Conservation (phyloP, 2,888 invertebrate genomes). For the Orthonevra nobilis region DNA sequence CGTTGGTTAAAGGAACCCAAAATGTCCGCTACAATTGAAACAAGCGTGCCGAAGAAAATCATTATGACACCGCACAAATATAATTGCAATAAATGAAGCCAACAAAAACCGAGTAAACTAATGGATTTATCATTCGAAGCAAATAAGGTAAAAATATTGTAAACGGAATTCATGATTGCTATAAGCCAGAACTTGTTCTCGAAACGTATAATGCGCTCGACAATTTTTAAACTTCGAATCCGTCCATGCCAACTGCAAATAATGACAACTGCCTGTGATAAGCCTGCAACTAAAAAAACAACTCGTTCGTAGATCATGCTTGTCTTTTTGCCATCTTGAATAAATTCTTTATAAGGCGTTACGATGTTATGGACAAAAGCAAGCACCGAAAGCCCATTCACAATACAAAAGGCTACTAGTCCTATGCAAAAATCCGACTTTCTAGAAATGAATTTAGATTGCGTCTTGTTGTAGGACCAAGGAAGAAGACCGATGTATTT, state of each 20-base stretch:
- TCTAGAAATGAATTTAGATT: slow-evolving; percentile 2
- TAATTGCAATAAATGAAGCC: neutral
- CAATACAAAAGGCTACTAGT: neutral
- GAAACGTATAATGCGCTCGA: neutral
- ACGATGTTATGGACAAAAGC: too few relatives aligned
- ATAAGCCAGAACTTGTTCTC: slow-evolving; percentile 1
- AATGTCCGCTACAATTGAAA: neutral
- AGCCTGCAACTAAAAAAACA: neutral
- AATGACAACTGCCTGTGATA: too few relatives aligned
- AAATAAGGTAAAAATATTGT: too few relatives aligned
- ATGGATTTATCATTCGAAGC: too few relatives aligned
- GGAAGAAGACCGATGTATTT: slow-evolving; percentile 13
- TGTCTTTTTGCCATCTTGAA: neutral
- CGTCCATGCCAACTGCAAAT: too few relatives aligned
- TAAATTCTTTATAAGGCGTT: too few relatives aligned
- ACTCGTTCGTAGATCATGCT: neutral
- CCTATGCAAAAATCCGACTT: neutral
- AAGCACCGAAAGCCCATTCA: neutral
- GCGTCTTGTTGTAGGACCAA: neutral
- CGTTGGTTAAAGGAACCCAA: neutral
- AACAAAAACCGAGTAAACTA: too few relatives aligned
- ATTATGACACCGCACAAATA: neutral
- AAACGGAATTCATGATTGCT: too few relatives aligned
- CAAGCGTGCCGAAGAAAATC: neutral
- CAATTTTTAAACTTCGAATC: neutral